Percentiles rank a stretch among this genome's conserved stretches.
These are phyloP conservation scores for Sylvietta virens DNA, from an alignment of 2,113 vertebrate species.

Conservation along the genomic window DNA sequence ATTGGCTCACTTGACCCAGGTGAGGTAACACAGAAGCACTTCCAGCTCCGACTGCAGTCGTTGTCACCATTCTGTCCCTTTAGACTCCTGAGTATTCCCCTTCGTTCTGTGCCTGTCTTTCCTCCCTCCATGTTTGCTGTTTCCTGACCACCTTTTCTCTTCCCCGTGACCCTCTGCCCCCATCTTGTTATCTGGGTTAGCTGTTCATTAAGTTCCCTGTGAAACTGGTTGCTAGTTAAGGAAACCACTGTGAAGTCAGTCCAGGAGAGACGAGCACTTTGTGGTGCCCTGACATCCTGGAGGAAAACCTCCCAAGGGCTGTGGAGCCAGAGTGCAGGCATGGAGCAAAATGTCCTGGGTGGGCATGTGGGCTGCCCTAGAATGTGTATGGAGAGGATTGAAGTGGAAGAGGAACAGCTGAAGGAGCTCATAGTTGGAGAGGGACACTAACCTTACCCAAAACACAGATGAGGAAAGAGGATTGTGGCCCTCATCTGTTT, in stretches of 20 bases:
- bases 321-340: not conserved
- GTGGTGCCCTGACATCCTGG: not conserved
- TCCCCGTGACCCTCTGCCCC: not conserved
- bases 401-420: not conserved
- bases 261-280: not conserved
- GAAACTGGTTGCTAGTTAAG: not conserved
- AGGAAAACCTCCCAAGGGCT: not conserved
- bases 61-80: not conserved
- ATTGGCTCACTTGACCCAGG: not conserved
- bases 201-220: not conserved
- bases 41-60: not conserved
- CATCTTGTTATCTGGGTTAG: not conserved
- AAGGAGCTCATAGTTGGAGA: not conserved
- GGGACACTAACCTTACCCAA: not conserved
- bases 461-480: not conserved
- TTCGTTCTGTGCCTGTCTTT: not conserved
- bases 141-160: not conserved
- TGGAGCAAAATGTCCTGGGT: not conserved
- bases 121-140: not conserved
- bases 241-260: not conserved
- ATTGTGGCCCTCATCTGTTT: not conserved
- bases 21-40: not conserved
- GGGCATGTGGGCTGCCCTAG: not conserved
- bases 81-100: not conserved
- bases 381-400: not conserved